Evolutionary conservation across 2,113 vertebrate genomes (phyloP), one percentile per base, ranked within the genome.

Genomic region (Aythya baeri): DNA sequence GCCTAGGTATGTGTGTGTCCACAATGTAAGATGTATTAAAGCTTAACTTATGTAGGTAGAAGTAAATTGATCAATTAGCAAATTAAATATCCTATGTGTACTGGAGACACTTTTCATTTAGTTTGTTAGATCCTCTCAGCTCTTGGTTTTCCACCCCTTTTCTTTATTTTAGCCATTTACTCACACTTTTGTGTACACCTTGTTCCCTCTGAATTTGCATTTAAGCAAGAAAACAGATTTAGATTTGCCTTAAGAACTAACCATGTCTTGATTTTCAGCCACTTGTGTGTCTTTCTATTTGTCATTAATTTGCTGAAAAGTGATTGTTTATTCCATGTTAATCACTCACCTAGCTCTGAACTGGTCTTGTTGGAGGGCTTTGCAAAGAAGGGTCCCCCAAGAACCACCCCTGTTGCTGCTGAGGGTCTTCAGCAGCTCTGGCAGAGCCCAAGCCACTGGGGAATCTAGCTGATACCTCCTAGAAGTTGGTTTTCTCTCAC

Each of bases 361-460:
- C 17, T 84, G 49, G 15, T 76, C n/a, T 32, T 79, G 17, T 5
- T 85, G 67, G 38, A 73, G 38, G 20, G 46, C 14, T 93, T 85
- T 57, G 29, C 22, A 57, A 59, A 49, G 31, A 26, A 49, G 26
- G 17, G 13, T 2, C 8, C 17, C n/a, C 8, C 23, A 5, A 2
- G 27, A 23, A 27, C 22, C 22, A 54, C 29, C 25, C 72, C 70
- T 90, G 62, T 41, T 22, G 7, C 61, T 87, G 44, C 23, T 46
- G 59, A 15, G 8, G 74, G 77, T 62, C 66, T 86, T 3, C 0
- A 29, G 27, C 74, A 54, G 15, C 63, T 23, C 62, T 57, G 18
- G 9, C 6, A 1, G 26, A 73, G 38, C 49, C 63, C 0, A 0
- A 44, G 46, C 26, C 34, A 50, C 38, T 0, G 0, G 26, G 44